Evolutionary conservation across 2,888 invertebrate genomes (phyloP).

Genomic region (Anaspis maculata): DNA sequence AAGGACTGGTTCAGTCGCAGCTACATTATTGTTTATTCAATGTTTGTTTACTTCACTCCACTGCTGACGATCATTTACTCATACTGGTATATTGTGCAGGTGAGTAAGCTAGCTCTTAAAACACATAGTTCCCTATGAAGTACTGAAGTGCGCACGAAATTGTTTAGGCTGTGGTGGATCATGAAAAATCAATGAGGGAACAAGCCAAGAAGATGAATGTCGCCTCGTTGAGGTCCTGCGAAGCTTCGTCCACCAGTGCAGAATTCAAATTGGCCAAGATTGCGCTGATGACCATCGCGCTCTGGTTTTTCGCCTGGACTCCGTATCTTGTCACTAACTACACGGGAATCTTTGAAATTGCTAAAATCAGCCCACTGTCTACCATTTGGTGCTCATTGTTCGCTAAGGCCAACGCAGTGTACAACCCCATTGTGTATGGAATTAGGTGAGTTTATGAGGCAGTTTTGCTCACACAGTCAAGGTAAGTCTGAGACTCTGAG

Average conservation of each 20-base stretch:
- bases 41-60: conserved; percentile 70
- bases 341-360: conserved; percentile 67
- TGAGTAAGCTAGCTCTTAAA: too few species aligned
- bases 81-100: conserved; percentile 81
- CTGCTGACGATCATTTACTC: conserved; percentile 75
- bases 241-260: conserved; percentile 69
- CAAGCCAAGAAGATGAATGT: conserved; percentile 94
- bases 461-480: too few species aligned
- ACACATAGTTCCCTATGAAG: too few species aligned
- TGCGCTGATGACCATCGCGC: conserved; percentile 78
- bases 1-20: conserved; percentile 68
- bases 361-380: conserved; percentile 66
- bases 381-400: conserved; percentile 88
- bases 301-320: conserved; percentile 92
- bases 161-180: conserved; percentile 69
- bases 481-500: too few species aligned
- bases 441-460: conserved; percentile 54
- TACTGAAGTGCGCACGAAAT: too few species aligned
- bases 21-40: conserved; percentile 71
- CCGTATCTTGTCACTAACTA: conserved; percentile 80
- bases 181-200: conserved; percentile 80
- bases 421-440: conserved; percentile 86
- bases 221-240: conserved; percentile 72
- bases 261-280: conserved; percentile 86
- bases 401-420: conserved; percentile 85